A percentile compares a stretch with the other conserved stretches of the same genome.
These are phyloP conservation scores for Hycleus cichorii DNA, from an alignment of 1,140 invertebrate species.

Conservation along the genomic window DNA sequence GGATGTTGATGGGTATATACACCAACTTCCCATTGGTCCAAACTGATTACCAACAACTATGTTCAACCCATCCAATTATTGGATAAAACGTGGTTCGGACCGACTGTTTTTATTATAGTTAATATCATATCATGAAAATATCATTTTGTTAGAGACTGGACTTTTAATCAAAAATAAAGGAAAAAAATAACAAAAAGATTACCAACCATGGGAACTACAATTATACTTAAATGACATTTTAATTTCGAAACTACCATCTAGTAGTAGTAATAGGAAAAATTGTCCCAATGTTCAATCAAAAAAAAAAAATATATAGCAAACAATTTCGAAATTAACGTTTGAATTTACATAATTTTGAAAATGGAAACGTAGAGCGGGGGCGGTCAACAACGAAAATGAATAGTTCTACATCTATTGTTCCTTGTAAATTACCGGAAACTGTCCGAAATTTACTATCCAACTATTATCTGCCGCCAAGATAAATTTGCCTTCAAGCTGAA, in stretches of 20 bases:
- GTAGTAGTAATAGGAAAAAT: no score
- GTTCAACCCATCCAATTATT: slow-evolving; percentile 24
- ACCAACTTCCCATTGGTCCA: slow-evolving; percentile 12
- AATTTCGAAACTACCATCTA: slow-evolving; percentile 19
- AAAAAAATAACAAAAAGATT: background rate
- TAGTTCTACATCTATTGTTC: no score
- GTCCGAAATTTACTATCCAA: no score
- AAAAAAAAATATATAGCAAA: no score
- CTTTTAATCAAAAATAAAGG: slow-evolving; percentile 19
- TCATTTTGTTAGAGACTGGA: slow-evolving; percentile 21
- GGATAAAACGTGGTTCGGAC: slow-evolving; percentile 20
- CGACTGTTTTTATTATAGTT: slow-evolving; percentile 20
- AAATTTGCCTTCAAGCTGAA: no score
- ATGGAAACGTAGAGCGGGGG: no score
- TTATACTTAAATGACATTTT: slow-evolving; percentile 28
- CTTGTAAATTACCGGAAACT: no score
- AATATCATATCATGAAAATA: slow-evolving; percentile 27
- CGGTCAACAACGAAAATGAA: no score
- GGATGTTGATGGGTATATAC: background rate
- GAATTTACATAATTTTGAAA: no score
- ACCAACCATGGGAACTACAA: slow-evolving; percentile 15
- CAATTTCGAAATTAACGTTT: no score
- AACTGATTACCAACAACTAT: slow-evolving; percentile 10
- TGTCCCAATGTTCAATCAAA: no score
- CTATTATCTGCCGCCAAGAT: no score